Conservation (phyloP, 2,888 invertebrate species). For the Cylindroiulus punctatus region DNA sequence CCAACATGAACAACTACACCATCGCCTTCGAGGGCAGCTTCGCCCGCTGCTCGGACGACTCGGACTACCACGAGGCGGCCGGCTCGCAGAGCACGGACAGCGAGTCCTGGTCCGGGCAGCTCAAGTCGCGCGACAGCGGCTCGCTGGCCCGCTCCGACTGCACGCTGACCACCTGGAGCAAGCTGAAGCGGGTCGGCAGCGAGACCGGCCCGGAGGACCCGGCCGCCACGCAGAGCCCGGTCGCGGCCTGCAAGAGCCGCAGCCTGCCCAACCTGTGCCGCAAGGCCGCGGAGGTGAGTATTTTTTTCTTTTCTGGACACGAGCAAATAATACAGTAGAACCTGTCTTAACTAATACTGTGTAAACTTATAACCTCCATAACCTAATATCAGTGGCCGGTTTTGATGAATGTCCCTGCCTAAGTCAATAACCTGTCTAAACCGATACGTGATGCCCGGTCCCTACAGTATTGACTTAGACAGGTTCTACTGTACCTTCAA, state of each 20-base stretch:
- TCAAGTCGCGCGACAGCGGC: conserved; percentile 62
- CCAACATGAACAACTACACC: conserved; percentile 93
- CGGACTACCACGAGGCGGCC: conserved; percentile 73
- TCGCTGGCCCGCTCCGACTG: conserved; percentile 90
- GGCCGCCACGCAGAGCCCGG: conserved; percentile 65
- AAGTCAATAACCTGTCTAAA: no score
- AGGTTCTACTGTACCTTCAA: no score
- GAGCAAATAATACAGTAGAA: no score
- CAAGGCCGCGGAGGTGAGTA: conserved; percentile 57
- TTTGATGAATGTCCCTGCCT: no score
- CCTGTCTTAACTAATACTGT: no score
- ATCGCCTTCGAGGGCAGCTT: conserved; percentile 85
- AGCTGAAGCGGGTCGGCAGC: conserved; percentile 70
- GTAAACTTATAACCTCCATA: no score
- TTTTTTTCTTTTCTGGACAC: no score
- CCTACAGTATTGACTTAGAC: no score
- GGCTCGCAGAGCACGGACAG: conserved; percentile 59
- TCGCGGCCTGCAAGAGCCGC: conserved; percentile 59
- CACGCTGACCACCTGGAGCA: conserved; percentile 89
- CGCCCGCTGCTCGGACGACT: conserved; percentile 75
- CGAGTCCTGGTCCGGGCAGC: conserved; percentile 54
- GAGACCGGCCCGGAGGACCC: conserved; percentile 18
- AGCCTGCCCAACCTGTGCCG: conserved; percentile 61
- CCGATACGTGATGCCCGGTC: no score
- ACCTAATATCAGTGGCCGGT: no score